These are phyloP conservation scores for Pinna nobilis DNA, from an alignment of 1,140 invertebrate species.

Conservation along the genomic window DNA sequence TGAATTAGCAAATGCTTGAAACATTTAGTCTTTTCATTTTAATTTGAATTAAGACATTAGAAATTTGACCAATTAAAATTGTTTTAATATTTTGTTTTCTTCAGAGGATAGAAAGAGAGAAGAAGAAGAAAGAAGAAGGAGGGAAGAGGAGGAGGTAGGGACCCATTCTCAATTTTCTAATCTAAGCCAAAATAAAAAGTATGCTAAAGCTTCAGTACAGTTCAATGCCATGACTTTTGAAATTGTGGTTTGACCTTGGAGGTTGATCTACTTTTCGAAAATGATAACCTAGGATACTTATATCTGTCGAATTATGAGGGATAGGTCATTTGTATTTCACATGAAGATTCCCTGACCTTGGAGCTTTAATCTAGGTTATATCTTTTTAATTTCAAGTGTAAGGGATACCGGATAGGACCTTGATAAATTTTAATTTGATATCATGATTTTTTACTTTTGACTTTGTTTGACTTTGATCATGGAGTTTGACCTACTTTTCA, in stretches of 20 bases:
- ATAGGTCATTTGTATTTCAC: too few relatives aligned
- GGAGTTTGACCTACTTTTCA: too few relatives aligned
- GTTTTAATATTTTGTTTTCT: conserved; percentile 23
- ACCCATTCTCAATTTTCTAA: neutral
- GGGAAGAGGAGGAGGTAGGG: conserved; percentile 41
- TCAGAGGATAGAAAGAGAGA: conserved; percentile 43
- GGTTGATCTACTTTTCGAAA: too few relatives aligned
- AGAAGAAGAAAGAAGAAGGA: conserved; percentile 49
- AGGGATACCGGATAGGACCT: too few relatives aligned
- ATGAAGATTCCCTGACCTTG: too few relatives aligned
- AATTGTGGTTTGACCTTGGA: neutral
- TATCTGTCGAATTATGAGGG: too few relatives aligned
- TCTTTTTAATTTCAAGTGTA: too few relatives aligned
- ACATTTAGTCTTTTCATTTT: neutral
- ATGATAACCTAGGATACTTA: too few relatives aligned
- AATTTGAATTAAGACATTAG: neutral
- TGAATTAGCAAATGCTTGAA: neutral
- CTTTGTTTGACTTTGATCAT: too few relatives aligned
- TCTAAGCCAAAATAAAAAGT: neutral
- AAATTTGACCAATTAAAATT: neutral
- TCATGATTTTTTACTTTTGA: too few relatives aligned
- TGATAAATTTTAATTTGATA: too few relatives aligned
- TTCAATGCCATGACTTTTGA: neutral
- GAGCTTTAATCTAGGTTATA: too few relatives aligned
- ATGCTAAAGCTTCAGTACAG: neutral